Evolutionary conservation across 2,888 invertebrate genomes (phyloP).

Genomic region (Cerastis rubricosa): DNA sequence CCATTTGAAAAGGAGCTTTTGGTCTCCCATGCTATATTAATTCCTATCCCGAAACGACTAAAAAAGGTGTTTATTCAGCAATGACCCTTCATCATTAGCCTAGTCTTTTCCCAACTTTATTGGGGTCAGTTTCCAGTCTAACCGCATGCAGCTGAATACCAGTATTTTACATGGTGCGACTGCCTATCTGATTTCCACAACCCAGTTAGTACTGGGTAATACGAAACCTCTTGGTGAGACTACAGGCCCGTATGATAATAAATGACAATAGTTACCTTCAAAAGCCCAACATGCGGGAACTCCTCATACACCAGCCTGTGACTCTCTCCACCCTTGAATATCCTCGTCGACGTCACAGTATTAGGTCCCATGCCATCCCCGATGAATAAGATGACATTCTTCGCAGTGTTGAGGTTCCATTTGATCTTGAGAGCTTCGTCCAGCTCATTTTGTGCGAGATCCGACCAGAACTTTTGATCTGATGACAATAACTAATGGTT

Average conservation of each 20-base stretch:
- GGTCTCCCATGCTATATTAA: neutral
- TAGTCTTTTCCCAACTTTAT: no score
- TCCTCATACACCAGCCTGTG: constrained; percentile 94
- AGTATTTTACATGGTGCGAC: no score
- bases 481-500: constrained; percentile 17
- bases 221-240: no score
- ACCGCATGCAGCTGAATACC: no score
- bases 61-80: no score
- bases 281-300: constrained; percentile 95
- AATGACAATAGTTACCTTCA: constrained; percentile 92
- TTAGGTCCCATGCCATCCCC: constrained; percentile 98
- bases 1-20: neutral
- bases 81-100: no score
- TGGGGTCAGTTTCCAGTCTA: no score
- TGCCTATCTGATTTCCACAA: no score
- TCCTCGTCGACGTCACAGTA: constrained; percentile 95
- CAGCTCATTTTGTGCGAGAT: constrained; percentile 87
- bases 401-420: constrained; percentile 92
- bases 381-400: constrained; percentile 96
- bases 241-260: neutral
- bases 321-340: constrained; percentile 94
- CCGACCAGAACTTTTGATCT: constrained; percentile 87
- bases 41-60: neutral
- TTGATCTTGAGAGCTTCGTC: constrained; percentile 90
- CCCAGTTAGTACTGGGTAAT: no score